Evolutionary conservation across 2,888 invertebrate genomes (phyloP).

Genomic region (Lissonota sp.): DNA sequence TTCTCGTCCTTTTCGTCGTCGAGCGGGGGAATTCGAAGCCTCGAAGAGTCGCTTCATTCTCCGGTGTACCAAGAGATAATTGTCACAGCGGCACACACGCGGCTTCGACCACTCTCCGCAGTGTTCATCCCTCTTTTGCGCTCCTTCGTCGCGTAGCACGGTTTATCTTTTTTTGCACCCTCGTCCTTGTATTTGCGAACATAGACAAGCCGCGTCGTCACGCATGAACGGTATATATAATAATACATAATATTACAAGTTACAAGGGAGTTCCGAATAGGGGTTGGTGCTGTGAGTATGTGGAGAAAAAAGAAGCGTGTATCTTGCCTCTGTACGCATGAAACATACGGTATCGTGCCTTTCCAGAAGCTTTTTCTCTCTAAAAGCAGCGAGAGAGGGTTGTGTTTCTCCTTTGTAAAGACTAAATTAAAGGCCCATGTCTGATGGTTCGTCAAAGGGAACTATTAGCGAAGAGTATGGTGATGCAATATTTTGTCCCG

Average conservation of each 20-base stretch:
- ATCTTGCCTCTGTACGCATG: slow-evolving; percentile 39
- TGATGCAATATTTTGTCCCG: slow-evolving; percentile 77
- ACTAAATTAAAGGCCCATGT: slow-evolving; percentile 73
- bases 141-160: slow-evolving; percentile 3
- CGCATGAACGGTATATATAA: slow-evolving; percentile 40
- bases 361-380: not conserved
- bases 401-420: slow-evolving; percentile 62
- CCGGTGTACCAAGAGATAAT: slow-evolving; percentile 58
- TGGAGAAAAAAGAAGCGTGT: slow-evolving; percentile 46
- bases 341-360: not conserved
- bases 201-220: slow-evolving; percentile 8
- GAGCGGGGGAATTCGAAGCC: slow-evolving; percentile 10
- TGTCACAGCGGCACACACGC: slow-evolving; percentile 53
- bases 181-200: slow-evolving; percentile 36
- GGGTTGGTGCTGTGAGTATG: slow-evolving; percentile 36
- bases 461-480: slow-evolving; percentile 76
- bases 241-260: slow-evolving; percentile 58
- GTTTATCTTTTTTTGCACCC: slow-evolving; percentile 38
- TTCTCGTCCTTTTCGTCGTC: slow-evolving; percentile 49
- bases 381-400: slow-evolving; percentile 16
- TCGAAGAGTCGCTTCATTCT: slow-evolving; percentile 5
- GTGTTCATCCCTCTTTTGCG: slow-evolving; percentile 15
- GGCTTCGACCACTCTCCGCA: slow-evolving; percentile 30
- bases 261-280: slow-evolving; percentile 31
- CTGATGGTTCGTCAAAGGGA: slow-evolving; percentile 79